Conservation (phyloP, 2,113 vertebrate genomes). For the Cebidichthys violaceus region DNA sequence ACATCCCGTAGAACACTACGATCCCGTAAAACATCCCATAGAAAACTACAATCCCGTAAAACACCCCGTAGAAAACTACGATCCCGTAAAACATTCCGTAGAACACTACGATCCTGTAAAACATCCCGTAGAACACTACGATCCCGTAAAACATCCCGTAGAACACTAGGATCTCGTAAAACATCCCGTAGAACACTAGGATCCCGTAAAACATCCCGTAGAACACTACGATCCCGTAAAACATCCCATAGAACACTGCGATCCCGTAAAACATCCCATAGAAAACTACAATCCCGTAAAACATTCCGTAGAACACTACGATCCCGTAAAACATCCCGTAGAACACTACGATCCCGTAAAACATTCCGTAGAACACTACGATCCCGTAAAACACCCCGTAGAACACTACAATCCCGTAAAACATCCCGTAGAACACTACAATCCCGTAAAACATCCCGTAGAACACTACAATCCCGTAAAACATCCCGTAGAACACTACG, state of each 20-base stretch:
- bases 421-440: slow-evolving; percentile 10
- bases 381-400: too few relatives aligned
- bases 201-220: too few relatives aligned
- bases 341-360: too few relatives aligned
- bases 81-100: slow-evolving; percentile 3
- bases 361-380: slow-evolving; percentile 8
- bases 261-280: too few relatives aligned
- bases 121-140: slow-evolving; percentile 9
- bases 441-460: slow-evolving; percentile 5
- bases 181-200: slow-evolving; percentile 11
- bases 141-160: slow-evolving; percentile 5
- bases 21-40: slow-evolving; percentile 2
- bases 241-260: slow-evolving; percentile 7
- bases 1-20: slow-evolving; percentile 9
- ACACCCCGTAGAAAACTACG: not conserved
- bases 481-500: slow-evolving; percentile 9
- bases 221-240: too few relatives aligned
- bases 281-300: too few relatives aligned
- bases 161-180: too few relatives aligned
- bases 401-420: too few relatives aligned
- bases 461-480: too few relatives aligned
- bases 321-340: slow-evolving; percentile 5
- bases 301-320: slow-evolving; percentile 11
- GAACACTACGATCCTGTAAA: too few relatives aligned
- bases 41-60: too few relatives aligned